These are phyloP conservation scores for Galemys pyrenaicus DNA, from an alignment of 2,113 vertebrate genomes.

Conservation along the genomic window DNA sequence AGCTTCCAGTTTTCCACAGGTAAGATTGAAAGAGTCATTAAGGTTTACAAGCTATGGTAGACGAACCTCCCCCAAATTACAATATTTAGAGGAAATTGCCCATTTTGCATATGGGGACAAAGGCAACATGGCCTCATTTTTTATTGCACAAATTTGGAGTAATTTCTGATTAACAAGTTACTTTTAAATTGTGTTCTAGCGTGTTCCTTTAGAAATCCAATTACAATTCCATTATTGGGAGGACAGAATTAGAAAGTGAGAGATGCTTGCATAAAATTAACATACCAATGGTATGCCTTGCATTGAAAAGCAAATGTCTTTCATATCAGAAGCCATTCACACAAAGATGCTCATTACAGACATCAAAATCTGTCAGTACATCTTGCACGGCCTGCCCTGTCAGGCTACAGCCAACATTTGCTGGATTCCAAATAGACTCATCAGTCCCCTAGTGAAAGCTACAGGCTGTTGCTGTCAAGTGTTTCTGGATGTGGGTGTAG, in stretches of 20 bases:
- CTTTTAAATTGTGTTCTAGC: conserved; percentile 67
- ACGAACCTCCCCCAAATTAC: conserved; percentile 7
- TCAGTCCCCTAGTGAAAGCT: neutral
- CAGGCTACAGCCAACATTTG: neutral
- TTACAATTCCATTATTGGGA: conserved; percentile 67
- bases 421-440: neutral
- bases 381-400: neutral
- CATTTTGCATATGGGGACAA: conserved; percentile 53
- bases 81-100: conserved; percentile 11
- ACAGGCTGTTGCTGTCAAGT: neutral
- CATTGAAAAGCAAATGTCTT: conserved; percentile 77
- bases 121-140: conserved; percentile 1
- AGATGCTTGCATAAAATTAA: conserved; percentile 67
- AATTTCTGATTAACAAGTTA: conserved; percentile 67
- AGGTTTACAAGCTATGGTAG: neutral
- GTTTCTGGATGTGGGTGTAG: neutral
- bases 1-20: neutral
- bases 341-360: conserved; percentile 56
- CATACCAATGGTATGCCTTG: conserved; percentile 65
- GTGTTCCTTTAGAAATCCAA: conserved; percentile 67
- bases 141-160: conserved; percentile 38
- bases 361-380: neutral
- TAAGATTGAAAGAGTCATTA: neutral
- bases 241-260: conserved; percentile 63
- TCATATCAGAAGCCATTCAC: conserved; percentile 65